These are phyloP conservation scores for Rhodophaea formosa DNA, from an alignment of 2,888 invertebrate species.

Conservation along the genomic window DNA sequence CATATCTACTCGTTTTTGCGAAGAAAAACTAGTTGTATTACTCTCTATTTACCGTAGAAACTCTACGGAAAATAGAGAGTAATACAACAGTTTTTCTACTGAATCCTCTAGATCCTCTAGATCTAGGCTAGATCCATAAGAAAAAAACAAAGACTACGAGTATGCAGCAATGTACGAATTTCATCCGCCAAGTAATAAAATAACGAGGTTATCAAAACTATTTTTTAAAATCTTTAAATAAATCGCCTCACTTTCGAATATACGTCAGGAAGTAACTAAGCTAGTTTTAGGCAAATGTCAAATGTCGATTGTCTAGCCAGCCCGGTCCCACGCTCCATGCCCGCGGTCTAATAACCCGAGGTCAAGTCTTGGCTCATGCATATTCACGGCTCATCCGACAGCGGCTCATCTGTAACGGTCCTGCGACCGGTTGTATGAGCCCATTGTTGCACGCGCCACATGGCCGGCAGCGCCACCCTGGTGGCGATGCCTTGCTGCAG, in stretches of 20 bases:
- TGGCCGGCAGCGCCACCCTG: conserved; percentile 39
- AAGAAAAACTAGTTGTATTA: conserved; percentile 16
- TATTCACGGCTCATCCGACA: conserved; percentile 68
- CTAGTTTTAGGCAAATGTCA: conserved; percentile 54
- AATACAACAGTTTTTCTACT: too few species aligned
- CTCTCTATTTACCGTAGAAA: too few species aligned
- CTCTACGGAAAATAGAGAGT: too few species aligned
- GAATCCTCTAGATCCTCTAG: too few species aligned
- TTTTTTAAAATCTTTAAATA: neutral
- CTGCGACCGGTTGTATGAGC: conserved; percentile 70
- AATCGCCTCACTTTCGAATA: conserved; percentile 25
- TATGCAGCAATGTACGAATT: too few species aligned
- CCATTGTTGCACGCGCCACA: conserved; percentile 70
- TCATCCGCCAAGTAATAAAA: too few species aligned
- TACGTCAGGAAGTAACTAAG: conserved; percentile 38
- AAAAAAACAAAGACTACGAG: too few species aligned
- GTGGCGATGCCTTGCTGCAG: conserved; percentile 25
- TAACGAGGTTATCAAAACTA: too few species aligned
- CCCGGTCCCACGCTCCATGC: conserved; percentile 69
- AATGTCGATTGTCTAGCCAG: conserved; percentile 56
- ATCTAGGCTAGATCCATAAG: too few species aligned
- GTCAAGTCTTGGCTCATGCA: conserved; percentile 76
- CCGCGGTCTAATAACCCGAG: conserved; percentile 73
- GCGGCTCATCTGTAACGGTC: conserved; percentile 79
- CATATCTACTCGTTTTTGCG: conserved; percentile 30